These are phyloP conservation scores for Cyaniris semiargus DNA, from an alignment of 2,888 invertebrate genomes.

Conservation along the genomic window DNA sequence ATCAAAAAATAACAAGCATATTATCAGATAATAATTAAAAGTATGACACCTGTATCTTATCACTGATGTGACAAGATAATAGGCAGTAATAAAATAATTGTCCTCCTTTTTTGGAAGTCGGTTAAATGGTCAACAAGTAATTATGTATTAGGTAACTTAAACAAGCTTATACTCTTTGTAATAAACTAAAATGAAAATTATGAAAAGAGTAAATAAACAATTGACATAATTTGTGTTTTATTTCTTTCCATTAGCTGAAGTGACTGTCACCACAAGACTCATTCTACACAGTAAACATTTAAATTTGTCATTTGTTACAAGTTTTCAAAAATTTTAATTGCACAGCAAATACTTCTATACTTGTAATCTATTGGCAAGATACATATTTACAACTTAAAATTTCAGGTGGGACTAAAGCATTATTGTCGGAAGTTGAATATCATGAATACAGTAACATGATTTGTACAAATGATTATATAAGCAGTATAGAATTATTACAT, in stretches of 20 bases:
- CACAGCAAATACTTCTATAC: slow-evolving; percentile 42
- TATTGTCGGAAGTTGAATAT: slow-evolving; percentile 53
- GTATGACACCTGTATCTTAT: slow-evolving; percentile 11
- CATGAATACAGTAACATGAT: slow-evolving; percentile 34
- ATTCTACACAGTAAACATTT: slow-evolving; percentile 34
- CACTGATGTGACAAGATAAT: neutral
- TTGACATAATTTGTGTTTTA: slow-evolving; percentile 32
- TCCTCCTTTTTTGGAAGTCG: neutral
- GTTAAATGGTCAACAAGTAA: neutral
- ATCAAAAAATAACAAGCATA: neutral
- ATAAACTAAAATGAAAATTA: neutral
- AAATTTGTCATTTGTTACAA: slow-evolving; percentile 54
- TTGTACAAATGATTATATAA: slow-evolving; percentile 22
- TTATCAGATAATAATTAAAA: slow-evolving; percentile 10
- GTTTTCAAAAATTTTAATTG: slow-evolving; percentile 53
- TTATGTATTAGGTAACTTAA: neutral
- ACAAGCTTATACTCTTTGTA: neutral
- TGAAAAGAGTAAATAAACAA: slow-evolving; percentile 6
- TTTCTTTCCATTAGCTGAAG: slow-evolving; percentile 16
- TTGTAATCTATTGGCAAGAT: slow-evolving; percentile 56
- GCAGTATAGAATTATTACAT: slow-evolving; percentile 5
- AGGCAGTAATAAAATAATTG: neutral
- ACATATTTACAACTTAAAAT: slow-evolving; percentile 48
- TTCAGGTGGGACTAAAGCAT: slow-evolving; percentile 58
- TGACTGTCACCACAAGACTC: slow-evolving; percentile 24